phyloP scores from a whole-genome alignment of 2,797 vertebrate species.

The Anguilla pacifica region DNA sequence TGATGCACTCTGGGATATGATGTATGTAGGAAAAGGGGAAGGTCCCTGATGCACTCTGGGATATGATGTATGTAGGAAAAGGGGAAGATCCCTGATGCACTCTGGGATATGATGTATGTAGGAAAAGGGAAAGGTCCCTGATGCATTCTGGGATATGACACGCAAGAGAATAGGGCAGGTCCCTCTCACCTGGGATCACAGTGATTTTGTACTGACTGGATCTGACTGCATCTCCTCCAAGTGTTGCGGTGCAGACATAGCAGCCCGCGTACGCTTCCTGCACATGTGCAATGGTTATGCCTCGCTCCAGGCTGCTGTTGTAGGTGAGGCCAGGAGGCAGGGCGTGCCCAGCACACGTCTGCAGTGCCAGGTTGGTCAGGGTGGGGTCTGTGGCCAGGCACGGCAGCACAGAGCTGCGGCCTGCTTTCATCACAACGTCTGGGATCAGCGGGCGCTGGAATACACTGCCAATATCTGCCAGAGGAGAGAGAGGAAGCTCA shows the following conservation, averaged over 20 bases:
- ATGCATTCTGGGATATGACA: background rate
- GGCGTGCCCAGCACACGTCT: slow-evolving; percentile 70
- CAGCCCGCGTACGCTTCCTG: slow-evolving; percentile 81
- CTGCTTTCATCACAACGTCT: slow-evolving; percentile 73
- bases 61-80: background rate
- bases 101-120: background rate
- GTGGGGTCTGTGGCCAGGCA: slow-evolving; percentile 87
- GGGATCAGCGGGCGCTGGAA: slow-evolving; percentile 79
- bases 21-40: no score
- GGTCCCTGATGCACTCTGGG: background rate
- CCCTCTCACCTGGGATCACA: slow-evolving; percentile 81
- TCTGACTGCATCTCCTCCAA: slow-evolving; percentile 63
- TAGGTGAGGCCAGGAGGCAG: slow-evolving; percentile 76
- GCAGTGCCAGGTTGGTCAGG: slow-evolving; percentile 73
- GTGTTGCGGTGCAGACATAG: slow-evolving; percentile 78
- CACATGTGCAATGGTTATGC: slow-evolving; percentile 77
- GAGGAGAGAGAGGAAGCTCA: background rate
- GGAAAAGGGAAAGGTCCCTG: background rate
- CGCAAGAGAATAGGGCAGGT: background rate
- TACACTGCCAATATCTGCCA: slow-evolving; percentile 74
- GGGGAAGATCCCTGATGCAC: background rate
- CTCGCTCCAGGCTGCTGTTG: slow-evolving; percentile 74
- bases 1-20: no score
- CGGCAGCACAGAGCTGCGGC: slow-evolving; percentile 77
- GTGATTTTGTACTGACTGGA: slow-evolving; percentile 78